A percentile compares a stretch with the other conserved stretches of the same genome.
Conservation (phyloP, 2,113 vertebrate species). For the Entelurus aequoreus region DNA sequence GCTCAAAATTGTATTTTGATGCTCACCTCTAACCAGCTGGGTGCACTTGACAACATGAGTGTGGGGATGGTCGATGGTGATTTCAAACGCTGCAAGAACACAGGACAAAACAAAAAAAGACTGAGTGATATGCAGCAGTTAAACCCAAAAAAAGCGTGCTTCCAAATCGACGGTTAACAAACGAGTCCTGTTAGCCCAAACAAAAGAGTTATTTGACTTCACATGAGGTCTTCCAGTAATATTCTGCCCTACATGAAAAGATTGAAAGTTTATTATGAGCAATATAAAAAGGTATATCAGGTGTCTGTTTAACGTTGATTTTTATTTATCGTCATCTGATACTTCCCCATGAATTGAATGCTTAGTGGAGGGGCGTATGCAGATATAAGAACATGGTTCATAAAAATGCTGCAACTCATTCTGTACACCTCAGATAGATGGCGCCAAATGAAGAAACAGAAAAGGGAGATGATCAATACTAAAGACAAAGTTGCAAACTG, state of each 20-base stretch:
- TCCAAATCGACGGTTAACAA: conserved; percentile 23
- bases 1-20: background rate
- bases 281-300: conserved; percentile 12
- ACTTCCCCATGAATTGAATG: background rate
- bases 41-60: conserved; percentile 98
- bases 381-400: conserved; percentile 1
- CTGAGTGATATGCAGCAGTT: conserved; percentile 10
- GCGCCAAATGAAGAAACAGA: conserved; percentile 12
- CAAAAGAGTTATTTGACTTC: conserved; percentile 15
- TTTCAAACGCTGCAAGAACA: conserved; percentile 85
- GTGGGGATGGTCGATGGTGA: conserved; percentile 97
- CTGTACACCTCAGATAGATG: conserved; percentile 7
- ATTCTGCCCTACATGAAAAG: conserved; percentile 32
- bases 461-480: conserved; percentile 23
- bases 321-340: background rate
- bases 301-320: background rate
- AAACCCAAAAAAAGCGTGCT: background rate
- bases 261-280: conserved; percentile 25
- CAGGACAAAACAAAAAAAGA: conserved; percentile 30
- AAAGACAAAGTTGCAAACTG: conserved; percentile 9
- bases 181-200: conserved; percentile 10
- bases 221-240: conserved; percentile 34
- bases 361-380: background rate
- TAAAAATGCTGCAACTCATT: background rate
- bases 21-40: conserved; percentile 93